Conservation (phyloP, 2,113 vertebrate genomes). For the Anarhynchus alexandrinus region DNA sequence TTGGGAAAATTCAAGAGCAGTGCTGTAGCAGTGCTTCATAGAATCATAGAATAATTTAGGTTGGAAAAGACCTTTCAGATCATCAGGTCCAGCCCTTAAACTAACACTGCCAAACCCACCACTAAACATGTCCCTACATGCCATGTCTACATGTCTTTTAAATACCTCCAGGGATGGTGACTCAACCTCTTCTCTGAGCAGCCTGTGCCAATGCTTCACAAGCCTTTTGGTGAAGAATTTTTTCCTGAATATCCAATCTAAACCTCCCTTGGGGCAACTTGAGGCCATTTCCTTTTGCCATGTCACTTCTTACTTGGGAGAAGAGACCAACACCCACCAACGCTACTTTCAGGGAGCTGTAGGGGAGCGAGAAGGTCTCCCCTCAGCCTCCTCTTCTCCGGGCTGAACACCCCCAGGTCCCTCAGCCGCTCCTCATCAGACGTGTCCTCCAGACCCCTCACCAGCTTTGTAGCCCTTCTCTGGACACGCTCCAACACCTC, state of each 20-base stretch:
- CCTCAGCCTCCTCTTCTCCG: background rate
- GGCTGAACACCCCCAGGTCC: background rate
- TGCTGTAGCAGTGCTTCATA: background rate
- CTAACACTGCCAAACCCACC: background rate
- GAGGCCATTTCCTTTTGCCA: background rate
- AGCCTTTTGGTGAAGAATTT: background rate
- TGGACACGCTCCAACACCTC: background rate
- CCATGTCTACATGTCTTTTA: background rate
- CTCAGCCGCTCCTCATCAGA: fast-evolving
- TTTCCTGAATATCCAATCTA: background rate
- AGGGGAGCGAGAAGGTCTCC: fast-evolving
- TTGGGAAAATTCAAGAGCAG: background rate
- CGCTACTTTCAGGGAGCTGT: background rate
- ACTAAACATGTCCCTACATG: background rate
- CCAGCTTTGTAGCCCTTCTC: fast-evolving
- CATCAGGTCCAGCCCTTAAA: background rate
- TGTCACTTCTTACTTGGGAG: background rate
- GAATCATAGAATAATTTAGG: background rate
- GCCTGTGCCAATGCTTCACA: background rate
- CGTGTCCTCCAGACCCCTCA: background rate
- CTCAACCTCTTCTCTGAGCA: background rate
- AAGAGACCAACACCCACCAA: fast-evolving
- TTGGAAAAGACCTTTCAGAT: background rate
- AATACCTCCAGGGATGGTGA: background rate
- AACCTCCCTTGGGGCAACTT: background rate